Percentiles rank a stretch among this genome's conserved stretches.
These are phyloP conservation scores for Troides aeacus DNA, from an alignment of 2,888 invertebrate species.

Conservation along the genomic window DNA sequence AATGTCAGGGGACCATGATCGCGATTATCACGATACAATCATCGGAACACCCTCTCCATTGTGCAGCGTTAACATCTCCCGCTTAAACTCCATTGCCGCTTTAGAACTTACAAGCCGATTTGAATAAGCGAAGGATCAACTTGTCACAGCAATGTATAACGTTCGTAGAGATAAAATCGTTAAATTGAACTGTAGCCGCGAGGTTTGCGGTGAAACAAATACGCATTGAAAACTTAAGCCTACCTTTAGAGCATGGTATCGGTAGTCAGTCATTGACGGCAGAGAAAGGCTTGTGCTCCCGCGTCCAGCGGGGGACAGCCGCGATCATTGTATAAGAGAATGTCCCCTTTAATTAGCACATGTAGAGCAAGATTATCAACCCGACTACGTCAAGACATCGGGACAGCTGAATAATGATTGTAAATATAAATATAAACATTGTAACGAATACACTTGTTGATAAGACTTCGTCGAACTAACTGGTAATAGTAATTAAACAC, in stretches of 20 bases:
- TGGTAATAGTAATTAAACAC: background rate
- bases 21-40: slow-evolving; percentile 74
- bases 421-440: slow-evolving; percentile 31
- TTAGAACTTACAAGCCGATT: background rate
- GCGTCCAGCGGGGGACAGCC: slow-evolving; percentile 59
- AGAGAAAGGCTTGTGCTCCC: slow-evolving; percentile 58
- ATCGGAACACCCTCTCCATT: slow-evolving; percentile 50
- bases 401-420: slow-evolving; percentile 72
- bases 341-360: slow-evolving; percentile 74
- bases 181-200: slow-evolving; percentile 25
- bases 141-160: slow-evolving; percentile 4
- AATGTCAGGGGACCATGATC: slow-evolving; percentile 71
- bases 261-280: slow-evolving; percentile 68
- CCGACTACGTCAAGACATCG: slow-evolving; percentile 52
- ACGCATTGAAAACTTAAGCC: slow-evolving; percentile 62
- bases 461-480: background rate
- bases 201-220: slow-evolving; percentile 56
- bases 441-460: background rate
- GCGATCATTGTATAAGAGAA: slow-evolving; percentile 68
- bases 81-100: slow-evolving; percentile 11
- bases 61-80: slow-evolving; percentile 3
- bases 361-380: slow-evolving; percentile 71
- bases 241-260: slow-evolving; percentile 58
- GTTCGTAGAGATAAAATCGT: background rate
- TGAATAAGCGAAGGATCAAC: slow-evolving; percentile 38